Percentiles rank a stretch among this genome's conserved stretches.
Conservation (phyloP, 1,140 invertebrate species). For the Bombus confusus region DNA sequence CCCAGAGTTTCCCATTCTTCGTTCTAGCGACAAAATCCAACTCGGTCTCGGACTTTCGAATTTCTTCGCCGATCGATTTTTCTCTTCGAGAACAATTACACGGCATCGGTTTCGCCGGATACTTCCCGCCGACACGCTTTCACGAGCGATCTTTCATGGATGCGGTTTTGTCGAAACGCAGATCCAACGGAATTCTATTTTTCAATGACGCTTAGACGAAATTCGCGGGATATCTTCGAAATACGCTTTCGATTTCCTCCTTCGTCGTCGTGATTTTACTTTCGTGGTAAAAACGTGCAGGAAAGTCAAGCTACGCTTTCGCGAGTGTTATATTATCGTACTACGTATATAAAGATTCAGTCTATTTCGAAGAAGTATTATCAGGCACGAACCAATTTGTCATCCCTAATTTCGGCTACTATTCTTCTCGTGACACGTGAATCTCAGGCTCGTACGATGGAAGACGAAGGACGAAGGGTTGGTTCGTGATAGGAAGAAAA, state of each 20-base stretch:
- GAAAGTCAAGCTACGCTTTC: neutral
- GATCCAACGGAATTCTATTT: constrained; percentile 1
- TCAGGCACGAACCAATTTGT: neutral
- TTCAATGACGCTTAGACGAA: neutral
- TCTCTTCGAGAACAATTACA: constrained; percentile 26
- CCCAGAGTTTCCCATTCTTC: neutral
- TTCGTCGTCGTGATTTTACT: constrained; percentile 7
- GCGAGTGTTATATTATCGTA: neutral
- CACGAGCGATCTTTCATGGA: constrained; percentile 51
- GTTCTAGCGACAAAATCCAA: neutral
- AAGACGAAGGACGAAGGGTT: neutral
- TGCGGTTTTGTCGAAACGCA: constrained; percentile 33
- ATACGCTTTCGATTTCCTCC: neutral
- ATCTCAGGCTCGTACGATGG: neutral
- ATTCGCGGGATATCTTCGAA: neutral
- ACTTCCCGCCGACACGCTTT: constrained; percentile 65
- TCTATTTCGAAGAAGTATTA: neutral
- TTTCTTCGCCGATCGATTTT: constrained; percentile 54
- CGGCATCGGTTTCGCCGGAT: constrained; percentile 14
- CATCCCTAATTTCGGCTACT: neutral
- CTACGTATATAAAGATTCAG: neutral
- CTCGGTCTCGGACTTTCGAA: constrained; percentile 49
- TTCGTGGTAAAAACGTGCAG: neutral
- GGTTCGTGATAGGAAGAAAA: neutral
- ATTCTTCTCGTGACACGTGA: neutral